A percentile compares a stretch with the other conserved stretches of the same genome.
Conservation (phyloP, 2,888 invertebrate genomes). For the Gerris lacustris region DNA sequence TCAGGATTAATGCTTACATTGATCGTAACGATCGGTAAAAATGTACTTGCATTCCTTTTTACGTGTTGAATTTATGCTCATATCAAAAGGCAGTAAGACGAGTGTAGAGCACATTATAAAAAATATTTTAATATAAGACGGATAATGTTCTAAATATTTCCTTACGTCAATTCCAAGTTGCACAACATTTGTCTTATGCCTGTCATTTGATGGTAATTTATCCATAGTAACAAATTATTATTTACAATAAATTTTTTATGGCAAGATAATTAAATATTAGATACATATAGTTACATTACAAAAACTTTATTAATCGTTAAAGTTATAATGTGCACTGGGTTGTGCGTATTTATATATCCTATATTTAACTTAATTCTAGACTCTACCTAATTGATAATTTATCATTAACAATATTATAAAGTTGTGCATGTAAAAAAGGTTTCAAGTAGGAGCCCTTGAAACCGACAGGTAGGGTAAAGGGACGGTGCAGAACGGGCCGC, state of each 20-base stretch:
- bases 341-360: neutral
- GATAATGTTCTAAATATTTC: too few relatives aligned
- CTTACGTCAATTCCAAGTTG: too few relatives aligned
- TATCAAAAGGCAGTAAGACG: too few relatives aligned
- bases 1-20: too few relatives aligned
- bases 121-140: too few relatives aligned
- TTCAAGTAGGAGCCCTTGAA: neutral
- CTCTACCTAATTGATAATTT: neutral
- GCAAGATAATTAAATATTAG: neutral
- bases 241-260: neutral
- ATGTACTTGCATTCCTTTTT: too few relatives aligned
- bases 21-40: too few relatives aligned
- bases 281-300: neutral
- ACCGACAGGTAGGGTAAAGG: neutral
- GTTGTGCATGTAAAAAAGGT: neutral
- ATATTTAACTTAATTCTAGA: neutral
- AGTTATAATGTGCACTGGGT: neutral
- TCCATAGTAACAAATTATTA: neutral
- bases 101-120: too few relatives aligned
- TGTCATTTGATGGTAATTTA: too few relatives aligned
- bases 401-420: neutral
- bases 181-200: too few relatives aligned
- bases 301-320: neutral
- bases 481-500: slow-evolving; percentile 5
- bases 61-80: too few relatives aligned